Conservation (phyloP, 2,797 vertebrate species). For the Anabacerthia variegaticeps region DNA sequence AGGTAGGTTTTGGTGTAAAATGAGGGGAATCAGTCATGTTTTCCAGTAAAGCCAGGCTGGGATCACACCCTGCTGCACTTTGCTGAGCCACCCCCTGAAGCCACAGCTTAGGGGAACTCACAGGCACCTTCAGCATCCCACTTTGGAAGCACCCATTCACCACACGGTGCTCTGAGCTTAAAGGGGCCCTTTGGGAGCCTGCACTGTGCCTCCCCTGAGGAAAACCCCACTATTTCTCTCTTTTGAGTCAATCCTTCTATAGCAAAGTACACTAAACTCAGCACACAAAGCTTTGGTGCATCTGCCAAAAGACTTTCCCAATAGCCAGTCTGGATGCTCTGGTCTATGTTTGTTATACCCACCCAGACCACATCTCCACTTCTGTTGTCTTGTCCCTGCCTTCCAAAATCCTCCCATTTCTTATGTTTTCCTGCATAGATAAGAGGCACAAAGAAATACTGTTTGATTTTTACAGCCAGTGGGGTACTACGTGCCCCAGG, state of each 20-base stretch:
- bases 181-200: background rate
- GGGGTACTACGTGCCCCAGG: background rate
- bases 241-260: background rate
- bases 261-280: background rate
- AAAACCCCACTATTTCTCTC: background rate
- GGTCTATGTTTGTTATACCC: background rate
- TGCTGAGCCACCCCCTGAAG: background rate
- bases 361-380: background rate
- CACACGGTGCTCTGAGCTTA: rapidly evolving
- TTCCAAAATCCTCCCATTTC: background rate
- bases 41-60: background rate
- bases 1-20: background rate
- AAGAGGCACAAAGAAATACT: background rate
- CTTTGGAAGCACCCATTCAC: rapidly evolving
- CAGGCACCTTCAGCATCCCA: background rate
- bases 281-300: background rate
- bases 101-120: background rate
- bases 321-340: background rate
- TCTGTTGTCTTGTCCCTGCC: background rate
- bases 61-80: background rate
- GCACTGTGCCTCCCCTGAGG: background rate
- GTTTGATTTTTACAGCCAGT: background rate
- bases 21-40: rapidly evolving
- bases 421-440: background rate
- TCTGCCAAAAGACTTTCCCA: background rate